These are phyloP conservation scores for Heliangelus exortis DNA, from an alignment of 2,797 vertebrate species.

Conservation along the genomic window DNA sequence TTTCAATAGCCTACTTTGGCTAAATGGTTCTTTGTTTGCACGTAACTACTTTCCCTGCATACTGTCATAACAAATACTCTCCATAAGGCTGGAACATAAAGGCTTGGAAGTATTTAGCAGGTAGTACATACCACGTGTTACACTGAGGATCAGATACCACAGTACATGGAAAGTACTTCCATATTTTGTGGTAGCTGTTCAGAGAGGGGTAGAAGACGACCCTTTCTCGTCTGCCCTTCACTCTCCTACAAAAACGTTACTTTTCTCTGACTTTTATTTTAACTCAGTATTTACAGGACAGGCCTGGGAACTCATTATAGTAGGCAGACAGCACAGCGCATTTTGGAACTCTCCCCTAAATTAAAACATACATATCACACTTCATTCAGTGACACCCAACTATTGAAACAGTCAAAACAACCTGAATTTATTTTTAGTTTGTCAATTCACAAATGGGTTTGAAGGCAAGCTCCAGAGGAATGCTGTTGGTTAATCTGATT, in stretches of 20 bases:
- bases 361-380: background rate
- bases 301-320: background rate
- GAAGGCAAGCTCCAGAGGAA: background rate
- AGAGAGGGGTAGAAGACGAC: background rate
- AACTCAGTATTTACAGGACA: background rate
- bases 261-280: background rate
- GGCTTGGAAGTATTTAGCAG: background rate
- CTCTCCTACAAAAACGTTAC: background rate
- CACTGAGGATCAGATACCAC: background rate
- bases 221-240: background rate
- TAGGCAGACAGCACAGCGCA: fast-evolving
- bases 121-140: background rate
- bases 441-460: background rate
- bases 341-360: background rate
- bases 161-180: background rate
- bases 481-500: background rate
- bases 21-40: constrained; percentile 26
- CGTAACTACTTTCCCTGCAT: background rate
- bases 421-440: background rate
- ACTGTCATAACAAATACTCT: constrained; percentile 7
- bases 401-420: background rate
- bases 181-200: background rate
- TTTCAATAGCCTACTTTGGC: constrained; percentile 40
- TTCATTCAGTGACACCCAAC: background rate
- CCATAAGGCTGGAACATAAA: background rate